Percentiles rank a stretch among this genome's conserved stretches.
These are phyloP conservation scores for Pteria penguin DNA, from an alignment of 2,888 invertebrate species.

Conservation along the genomic window DNA sequence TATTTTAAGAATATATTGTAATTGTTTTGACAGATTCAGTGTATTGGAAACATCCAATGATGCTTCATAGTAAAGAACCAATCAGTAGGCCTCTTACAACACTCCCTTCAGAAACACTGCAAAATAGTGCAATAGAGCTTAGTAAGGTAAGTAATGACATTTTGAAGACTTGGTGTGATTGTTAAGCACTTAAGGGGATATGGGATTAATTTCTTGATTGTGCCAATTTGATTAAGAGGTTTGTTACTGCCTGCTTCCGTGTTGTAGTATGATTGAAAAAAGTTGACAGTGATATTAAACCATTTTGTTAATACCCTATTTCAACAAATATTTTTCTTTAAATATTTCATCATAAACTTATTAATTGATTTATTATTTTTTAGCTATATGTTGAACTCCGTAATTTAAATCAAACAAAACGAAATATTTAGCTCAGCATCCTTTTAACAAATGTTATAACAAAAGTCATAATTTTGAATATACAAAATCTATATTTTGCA, in stretches of 20 bases:
- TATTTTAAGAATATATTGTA: too few species aligned
- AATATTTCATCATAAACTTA: too few species aligned
- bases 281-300: too few species aligned
- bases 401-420: too few species aligned
- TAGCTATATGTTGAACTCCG: too few species aligned
- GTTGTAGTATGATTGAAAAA: too few species aligned
- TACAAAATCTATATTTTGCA: background rate
- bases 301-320: too few species aligned
- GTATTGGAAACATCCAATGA: constrained; percentile 94
- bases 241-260: too few species aligned
- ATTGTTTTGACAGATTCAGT: constrained; percentile 81
- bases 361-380: too few species aligned
- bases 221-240: background rate
- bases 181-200: background rate
- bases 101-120: constrained; percentile 91
- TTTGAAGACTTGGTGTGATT: background rate
- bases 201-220: background rate
- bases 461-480: background rate
- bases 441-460: too few species aligned
- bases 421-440: too few species aligned
- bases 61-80: constrained; percentile 94
- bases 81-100: constrained; percentile 94
- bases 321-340: too few species aligned
- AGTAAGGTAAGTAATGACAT: constrained; percentile 89
- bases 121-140: constrained; percentile 94